phyloP scores from a whole-genome alignment of 2,797 vertebrate species.

The Paguma larvata region DNA sequence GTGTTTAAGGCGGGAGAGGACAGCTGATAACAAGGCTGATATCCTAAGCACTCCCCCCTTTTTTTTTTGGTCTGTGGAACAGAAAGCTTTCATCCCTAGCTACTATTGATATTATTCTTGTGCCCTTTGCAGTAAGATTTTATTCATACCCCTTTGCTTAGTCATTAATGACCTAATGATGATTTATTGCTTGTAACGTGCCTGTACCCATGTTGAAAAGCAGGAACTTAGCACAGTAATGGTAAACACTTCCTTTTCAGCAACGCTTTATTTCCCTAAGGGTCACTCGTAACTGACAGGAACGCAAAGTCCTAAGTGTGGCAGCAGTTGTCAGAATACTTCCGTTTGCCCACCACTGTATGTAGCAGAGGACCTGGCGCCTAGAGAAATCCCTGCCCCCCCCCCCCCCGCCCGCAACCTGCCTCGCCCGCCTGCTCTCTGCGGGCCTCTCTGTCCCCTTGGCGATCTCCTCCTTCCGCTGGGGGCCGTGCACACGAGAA shows the following conservation, averaged over 20 bases:
- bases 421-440: not conserved
- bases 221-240: not conserved
- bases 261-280: not conserved
- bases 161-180: not conserved
- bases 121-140: not conserved
- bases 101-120: not conserved
- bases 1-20: not conserved
- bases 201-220: not conserved
- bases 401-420: too few relatives aligned
- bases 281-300: not conserved
- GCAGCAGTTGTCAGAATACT: not conserved
- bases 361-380: accelerated
- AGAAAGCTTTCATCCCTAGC: not conserved
- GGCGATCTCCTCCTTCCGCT: not conserved
- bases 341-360: not conserved
- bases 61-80: not conserved
- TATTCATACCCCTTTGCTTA: not conserved
- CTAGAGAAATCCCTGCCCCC: not conserved
- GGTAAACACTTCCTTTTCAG: not conserved
- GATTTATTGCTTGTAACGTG: not conserved
- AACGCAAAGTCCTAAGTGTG: not conserved
- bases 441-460: not conserved
- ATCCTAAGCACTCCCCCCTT: not conserved
- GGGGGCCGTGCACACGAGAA: not conserved
- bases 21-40: not conserved